phyloP scores from a whole-genome alignment of 2,888 invertebrate genomes.

The Thalpophila matura region DNA sequence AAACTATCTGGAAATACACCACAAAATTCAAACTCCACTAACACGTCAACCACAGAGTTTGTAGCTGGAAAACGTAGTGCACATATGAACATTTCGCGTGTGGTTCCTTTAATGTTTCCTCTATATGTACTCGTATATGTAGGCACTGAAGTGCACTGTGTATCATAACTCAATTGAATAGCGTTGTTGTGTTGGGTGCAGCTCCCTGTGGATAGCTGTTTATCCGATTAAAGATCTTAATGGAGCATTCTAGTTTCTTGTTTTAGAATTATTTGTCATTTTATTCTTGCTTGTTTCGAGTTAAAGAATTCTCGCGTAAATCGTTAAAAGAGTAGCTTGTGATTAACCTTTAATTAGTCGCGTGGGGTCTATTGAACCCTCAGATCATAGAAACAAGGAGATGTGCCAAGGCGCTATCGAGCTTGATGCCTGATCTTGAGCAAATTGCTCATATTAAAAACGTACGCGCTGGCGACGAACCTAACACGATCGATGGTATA shows the following conservation, averaged over 20 bases:
- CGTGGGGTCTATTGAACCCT: too few species aligned
- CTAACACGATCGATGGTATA: too few species aligned
- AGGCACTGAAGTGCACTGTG: slow-evolving; percentile 10
- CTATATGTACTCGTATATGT: background rate
- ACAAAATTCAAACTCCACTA: background rate
- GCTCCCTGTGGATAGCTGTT: slow-evolving; percentile 22
- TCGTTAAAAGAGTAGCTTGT: too few species aligned
- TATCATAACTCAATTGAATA: slow-evolving; percentile 50
- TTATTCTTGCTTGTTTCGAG: background rate
- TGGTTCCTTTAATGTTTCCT: slow-evolving; percentile 37
- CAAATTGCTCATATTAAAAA: too few species aligned
- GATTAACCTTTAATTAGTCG: too few species aligned
- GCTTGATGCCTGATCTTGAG: too few species aligned
- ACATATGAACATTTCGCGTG: slow-evolving; percentile 33
- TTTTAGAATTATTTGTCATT: slow-evolving; percentile 7
- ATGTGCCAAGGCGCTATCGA: too few species aligned
- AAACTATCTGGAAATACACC: slow-evolving; percentile 1
- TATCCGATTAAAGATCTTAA: slow-evolving; percentile 37
- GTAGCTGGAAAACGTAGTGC: slow-evolving; percentile 21
- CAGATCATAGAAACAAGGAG: too few species aligned
- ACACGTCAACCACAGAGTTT: slow-evolving; percentile 11
- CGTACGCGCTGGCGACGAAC: too few species aligned
- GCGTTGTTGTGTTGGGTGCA: slow-evolving; percentile 36
- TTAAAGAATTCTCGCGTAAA: too few species aligned
- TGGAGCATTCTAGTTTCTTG: slow-evolving; percentile 9